Conservation (phyloP, 1,140 invertebrate genomes). For the Drosophila paulistorum region DNA sequence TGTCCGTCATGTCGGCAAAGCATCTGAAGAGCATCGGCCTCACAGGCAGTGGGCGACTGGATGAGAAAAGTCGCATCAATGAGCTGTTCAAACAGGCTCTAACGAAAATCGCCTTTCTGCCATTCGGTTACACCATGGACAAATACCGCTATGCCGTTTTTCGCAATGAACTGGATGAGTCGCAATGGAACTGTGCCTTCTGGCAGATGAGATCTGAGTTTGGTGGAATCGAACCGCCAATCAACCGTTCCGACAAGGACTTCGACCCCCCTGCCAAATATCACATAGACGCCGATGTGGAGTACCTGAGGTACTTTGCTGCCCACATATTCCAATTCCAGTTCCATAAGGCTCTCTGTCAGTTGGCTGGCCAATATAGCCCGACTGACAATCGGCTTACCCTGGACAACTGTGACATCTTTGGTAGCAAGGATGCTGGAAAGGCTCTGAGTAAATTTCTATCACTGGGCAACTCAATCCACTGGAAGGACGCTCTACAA, state of each 20-base stretch:
- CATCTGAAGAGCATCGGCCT: constrained; percentile 86
- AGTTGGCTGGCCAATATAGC: constrained; percentile 84
- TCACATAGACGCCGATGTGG: constrained; percentile 85
- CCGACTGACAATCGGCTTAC: constrained; percentile 80
- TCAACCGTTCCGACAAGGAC: constrained; percentile 83
- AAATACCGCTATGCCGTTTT: constrained; percentile 86
- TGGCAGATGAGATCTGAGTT: constrained; percentile 85
- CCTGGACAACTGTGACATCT: constrained; percentile 86
- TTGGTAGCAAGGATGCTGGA: constrained; percentile 83
- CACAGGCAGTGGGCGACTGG: constrained; percentile 52
- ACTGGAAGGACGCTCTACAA: constrained; percentile 85
- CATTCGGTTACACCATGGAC: constrained; percentile 85
- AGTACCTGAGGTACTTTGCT: constrained; percentile 87
- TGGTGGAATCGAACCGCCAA: constrained; percentile 86
- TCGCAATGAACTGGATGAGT: constrained; percentile 83
- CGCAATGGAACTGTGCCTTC: constrained; percentile 85
- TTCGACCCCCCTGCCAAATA: constrained; percentile 88
- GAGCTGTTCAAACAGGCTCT: constrained; percentile 83
- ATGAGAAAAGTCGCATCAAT: constrained; percentile 77
- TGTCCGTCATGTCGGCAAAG: constrained; percentile 86
- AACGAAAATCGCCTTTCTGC: constrained; percentile 86
- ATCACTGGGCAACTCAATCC: constrained; percentile 84
- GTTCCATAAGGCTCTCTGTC: constrained; percentile 86
- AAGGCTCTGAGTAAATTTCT: constrained; percentile 60
- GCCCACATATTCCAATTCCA: constrained; percentile 86